A percentile compares a stretch with the other conserved stretches of the same genome.
phyloP scores from a whole-genome alignment of 2,113 vertebrate genomes.

The Sylvilagus bachmani region DNA sequence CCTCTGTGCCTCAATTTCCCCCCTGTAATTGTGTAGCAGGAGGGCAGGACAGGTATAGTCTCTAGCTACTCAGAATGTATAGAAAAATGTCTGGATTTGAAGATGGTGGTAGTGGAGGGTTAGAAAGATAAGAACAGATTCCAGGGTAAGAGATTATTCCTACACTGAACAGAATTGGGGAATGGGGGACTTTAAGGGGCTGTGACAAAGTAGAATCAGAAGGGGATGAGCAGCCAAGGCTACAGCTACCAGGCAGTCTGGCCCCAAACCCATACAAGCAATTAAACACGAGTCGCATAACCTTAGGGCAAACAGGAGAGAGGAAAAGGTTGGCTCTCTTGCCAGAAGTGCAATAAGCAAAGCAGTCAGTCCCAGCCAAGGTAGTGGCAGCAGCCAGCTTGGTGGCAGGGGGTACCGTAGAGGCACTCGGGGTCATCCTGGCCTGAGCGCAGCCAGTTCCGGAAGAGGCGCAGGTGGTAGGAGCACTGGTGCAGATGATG shows the following conservation, averaged over 20 bases:
- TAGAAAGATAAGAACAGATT: conserved; percentile 71
- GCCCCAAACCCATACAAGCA: conserved; percentile 78
- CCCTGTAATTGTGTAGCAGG: conserved; percentile 10
- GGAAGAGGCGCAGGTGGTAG: conserved; percentile 99
- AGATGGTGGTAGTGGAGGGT: conserved; percentile 54
- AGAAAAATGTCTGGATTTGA: conserved; percentile 63
- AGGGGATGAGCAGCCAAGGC: conserved; percentile 74
- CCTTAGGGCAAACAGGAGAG: conserved; percentile 53
- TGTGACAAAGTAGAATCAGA: conserved; percentile 60
- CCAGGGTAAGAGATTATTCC: conserved; percentile 64
- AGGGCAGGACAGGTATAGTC: conserved; percentile 5
- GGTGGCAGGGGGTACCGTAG: conserved; percentile 93
- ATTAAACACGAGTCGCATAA: conserved; percentile 76
- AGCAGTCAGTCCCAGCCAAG: conserved; percentile 88
- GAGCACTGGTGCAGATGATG: conserved; percentile 99
- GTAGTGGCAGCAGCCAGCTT: conserved; percentile 83
- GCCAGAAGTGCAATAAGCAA: conserved; percentile 83
- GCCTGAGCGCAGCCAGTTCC: conserved; percentile 99
- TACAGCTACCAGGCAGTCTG: conserved; percentile 78
- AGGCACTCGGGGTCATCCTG: conserved; percentile 97
- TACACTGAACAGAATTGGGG: conserved; percentile 27
- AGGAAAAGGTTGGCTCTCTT: conserved; percentile 69
- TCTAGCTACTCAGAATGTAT: conserved; percentile 44
- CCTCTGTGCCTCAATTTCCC: conserved; percentile 48
- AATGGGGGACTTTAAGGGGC: conserved; percentile 28